Conservation (phyloP, 2,888 invertebrate species). For the Acheta domesticus region DNA sequence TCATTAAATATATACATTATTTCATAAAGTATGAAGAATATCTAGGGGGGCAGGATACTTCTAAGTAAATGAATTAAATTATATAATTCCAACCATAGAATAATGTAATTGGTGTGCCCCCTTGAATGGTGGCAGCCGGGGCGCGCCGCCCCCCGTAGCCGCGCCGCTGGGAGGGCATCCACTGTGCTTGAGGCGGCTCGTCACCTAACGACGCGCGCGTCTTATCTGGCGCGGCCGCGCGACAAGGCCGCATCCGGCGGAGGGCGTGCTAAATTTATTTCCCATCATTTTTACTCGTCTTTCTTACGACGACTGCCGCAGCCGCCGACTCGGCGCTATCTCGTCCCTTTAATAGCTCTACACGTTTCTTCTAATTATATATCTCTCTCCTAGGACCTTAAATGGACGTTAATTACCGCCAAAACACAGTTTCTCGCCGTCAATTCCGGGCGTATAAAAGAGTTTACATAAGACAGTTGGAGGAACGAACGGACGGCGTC, state of each 20-base stretch:
- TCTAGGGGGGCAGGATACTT: too few relatives aligned
- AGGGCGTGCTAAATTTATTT: constrained; percentile 4
- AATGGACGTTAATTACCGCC: constrained; percentile 18
- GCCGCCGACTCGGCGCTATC: neutral
- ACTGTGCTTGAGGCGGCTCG: too few relatives aligned
- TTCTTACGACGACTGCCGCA: neutral
- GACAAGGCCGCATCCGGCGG: neutral
- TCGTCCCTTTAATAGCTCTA: neutral
- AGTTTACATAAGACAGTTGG: neutral
- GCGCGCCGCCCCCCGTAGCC: too few relatives aligned
- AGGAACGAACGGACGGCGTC: neutral
- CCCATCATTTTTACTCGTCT: neutral
- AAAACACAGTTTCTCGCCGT: constrained; percentile 4
- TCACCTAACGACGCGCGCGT: too few relatives aligned
- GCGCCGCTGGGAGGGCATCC: too few relatives aligned
- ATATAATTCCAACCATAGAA: too few relatives aligned
- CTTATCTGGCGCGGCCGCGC: too few relatives aligned
- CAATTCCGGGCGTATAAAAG: neutral
- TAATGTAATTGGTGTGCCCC: too few relatives aligned
- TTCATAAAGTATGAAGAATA: too few relatives aligned
- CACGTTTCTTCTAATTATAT: neutral
- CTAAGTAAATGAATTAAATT: too few relatives aligned
- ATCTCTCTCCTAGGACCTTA: neutral
- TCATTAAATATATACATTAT: too few relatives aligned
- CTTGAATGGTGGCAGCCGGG: too few relatives aligned